These are phyloP conservation scores for Diplolepis rosae DNA, from an alignment of 2,888 invertebrate species.

Conservation along the genomic window DNA sequence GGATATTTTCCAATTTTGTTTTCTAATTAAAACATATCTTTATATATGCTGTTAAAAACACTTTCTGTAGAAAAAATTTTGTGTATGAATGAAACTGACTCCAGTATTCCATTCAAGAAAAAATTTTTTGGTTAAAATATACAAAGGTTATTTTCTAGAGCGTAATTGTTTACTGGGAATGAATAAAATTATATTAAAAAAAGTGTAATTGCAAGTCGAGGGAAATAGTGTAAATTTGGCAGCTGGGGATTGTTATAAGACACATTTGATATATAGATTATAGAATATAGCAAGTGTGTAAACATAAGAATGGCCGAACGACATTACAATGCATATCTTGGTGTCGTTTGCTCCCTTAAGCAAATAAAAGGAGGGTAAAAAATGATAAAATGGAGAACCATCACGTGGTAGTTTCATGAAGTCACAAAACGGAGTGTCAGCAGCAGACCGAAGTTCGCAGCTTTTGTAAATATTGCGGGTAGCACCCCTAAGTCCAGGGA, in stretches of 20 bases:
- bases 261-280: not conserved
- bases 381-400: conserved; percentile 32
- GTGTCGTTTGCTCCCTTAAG: conserved; percentile 19
- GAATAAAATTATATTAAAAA: no score
- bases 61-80: no score
- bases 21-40: no score
- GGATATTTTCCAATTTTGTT: no score
- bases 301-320: conserved; percentile 1
- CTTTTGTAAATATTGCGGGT: conserved; percentile 39
- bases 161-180: no score
- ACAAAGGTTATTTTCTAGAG: no score
- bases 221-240: not conserved
- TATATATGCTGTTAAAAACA: no score
- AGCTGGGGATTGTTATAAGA: not conserved
- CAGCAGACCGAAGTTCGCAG: conserved; percentile 40
- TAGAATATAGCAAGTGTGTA: conserved; percentile 14
- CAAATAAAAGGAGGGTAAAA: conserved; percentile 34
- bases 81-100: no score
- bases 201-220: no score
- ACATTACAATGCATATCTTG: conserved; percentile 27
- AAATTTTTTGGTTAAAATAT: no score
- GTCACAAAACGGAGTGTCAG: conserved; percentile 39
- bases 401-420: not conserved
- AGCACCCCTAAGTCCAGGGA: conserved; percentile 34
- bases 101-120: no score